Conservation (phyloP, 2,888 invertebrate species). For the Epirrita christyi region DNA sequence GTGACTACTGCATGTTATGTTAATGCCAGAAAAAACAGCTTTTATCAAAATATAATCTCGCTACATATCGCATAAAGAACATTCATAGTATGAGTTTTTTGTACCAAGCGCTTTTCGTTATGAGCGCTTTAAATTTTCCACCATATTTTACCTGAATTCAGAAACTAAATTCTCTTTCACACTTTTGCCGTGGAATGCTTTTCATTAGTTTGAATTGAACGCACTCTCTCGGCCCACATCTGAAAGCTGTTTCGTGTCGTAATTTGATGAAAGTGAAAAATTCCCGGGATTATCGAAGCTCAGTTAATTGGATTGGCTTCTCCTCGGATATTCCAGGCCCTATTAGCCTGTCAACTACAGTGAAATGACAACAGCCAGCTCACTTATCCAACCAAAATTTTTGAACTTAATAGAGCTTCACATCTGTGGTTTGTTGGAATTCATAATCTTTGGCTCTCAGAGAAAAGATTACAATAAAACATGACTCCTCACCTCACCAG, state of each 20-base stretch:
- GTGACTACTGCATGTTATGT: too few relatives aligned
- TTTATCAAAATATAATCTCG: too few relatives aligned
- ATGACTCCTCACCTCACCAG: too few relatives aligned
- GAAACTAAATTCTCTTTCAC: conserved; percentile 46
- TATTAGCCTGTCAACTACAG: conserved; percentile 24
- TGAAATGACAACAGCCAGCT: conserved; percentile 11
- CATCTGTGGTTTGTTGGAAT: too few relatives aligned
- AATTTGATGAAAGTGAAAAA: conserved; percentile 62
- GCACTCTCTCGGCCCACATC: conserved; percentile 54
- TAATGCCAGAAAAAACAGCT: too few relatives aligned
- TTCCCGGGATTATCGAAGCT: conserved; percentile 48
- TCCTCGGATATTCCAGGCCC: conserved; percentile 20
- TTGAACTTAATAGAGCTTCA: too few relatives aligned
- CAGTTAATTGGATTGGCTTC: conserved; percentile 34
- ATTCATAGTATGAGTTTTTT: conserved; percentile 12
- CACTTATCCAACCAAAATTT: background rate
- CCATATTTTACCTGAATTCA: conserved; percentile 41
- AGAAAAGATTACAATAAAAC: too few relatives aligned
- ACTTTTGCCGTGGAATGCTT: conserved; percentile 54
- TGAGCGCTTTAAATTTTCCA: conserved; percentile 31
- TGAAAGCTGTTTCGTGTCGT: conserved; percentile 45
- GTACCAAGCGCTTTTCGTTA: conserved; percentile 14
- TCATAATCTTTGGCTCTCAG: too few relatives aligned
- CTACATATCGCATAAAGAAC: conserved; percentile 13
- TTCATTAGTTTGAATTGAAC: conserved; percentile 68